Evolutionary conservation across 2,797 vertebrate genomes (phyloP), one percentile per base, ranked within the genome.

Genomic region (Typhlichthys subterraneus): DNA sequence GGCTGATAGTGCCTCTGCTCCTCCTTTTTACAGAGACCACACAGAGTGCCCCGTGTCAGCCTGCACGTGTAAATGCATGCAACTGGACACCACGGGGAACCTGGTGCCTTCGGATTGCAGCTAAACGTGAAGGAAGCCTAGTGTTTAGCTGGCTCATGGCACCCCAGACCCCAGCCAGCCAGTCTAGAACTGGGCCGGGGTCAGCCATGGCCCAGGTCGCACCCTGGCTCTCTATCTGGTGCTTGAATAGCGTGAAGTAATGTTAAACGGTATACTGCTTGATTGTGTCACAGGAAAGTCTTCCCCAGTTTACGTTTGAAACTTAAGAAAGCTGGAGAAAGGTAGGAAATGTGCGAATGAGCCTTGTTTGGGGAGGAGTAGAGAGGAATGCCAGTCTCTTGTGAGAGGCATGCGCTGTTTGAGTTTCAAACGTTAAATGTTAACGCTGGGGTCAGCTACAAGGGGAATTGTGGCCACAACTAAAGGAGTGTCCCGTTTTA

Each of bases 1-100:
- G 50, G 57, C 47, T 62, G 0, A 45, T 42, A 9, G 7, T 42
- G 38, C 55, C 9, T 59, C 46, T 3, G 7, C 13, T 56, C 67
- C 45, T 75, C 46, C 57, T 0, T 71, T 29, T 29, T 72, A 45
- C 83, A 99, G 97, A 89, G 97, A 98, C 87, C 97, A 99, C 70
- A 94, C 94, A 0, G 98, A 99, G 82, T 99, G 98, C 75, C 98
- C 98, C 0, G 98, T 99, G 72, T 99, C 98, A 2, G 97, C 95
- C 1, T 99, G 98, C 74, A 96, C 95, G 0, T 99, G 97, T 87
- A 98, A 96, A 88, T 99, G 97, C 87, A 99, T 99, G 98, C 97
- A 99, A 89, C 88, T 99, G 92, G 98, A 99, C 91, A 98, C 97
- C 49, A 99, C 97, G 1, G 97, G 97, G 70, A 99, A 97, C 89